Base-by-base conservation (phyloP, 2,113 vertebrate genomes). In the Sebastes schlegelii region DNA sequence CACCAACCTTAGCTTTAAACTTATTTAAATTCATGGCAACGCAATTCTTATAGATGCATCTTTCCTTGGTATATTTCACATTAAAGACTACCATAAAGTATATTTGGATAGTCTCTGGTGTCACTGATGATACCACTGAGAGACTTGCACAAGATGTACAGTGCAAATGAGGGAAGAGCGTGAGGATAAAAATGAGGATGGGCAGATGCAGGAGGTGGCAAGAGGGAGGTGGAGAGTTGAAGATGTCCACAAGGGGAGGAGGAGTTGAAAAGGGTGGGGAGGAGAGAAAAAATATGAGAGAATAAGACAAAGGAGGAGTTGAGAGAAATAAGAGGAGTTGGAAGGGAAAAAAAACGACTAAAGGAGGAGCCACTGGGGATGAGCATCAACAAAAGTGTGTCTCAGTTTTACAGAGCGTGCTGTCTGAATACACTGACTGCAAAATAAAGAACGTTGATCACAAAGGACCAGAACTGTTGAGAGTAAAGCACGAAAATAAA, bases 361-460 rank as follows among this genome's bases (percentile, higher is more conserved):
- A 79, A 61, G 77, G 79, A 82, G 80, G 77, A 81, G 72, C 69
- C 57, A 77, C 66, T 9, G 73, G 62, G 57, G 77, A 83, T 61
- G 17, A 66, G 55, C 61, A 65, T 10, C 49, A 74, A 58, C 54
- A 78, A 81, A 80, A 77, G 52, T 8, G 63, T 77, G 45, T 72
- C 43, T 81, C 63, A 77, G 55, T 77, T 82, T 70, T 61, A 69
- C 26, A 74, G 62, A 62, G 40, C n/a, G 10, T n/a, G 46, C 2
- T 21, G 51, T 64, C 23, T 63, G 65, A 85, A 61, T 42, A 63
- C 49, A 77, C 2, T 17, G 49, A 81, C n/a, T 23, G 46, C 51
- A 64, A 62, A 34, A 64, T 11, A 61, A 78, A 78, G 1, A 74
- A 68, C 19, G 23, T 17, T 1, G 34, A 77, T 3, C 9, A 5